Percentiles rank a stretch among this genome's conserved stretches.
Conservation (phyloP, 2,113 vertebrate species). For the Triplophysa siluroides region DNA sequence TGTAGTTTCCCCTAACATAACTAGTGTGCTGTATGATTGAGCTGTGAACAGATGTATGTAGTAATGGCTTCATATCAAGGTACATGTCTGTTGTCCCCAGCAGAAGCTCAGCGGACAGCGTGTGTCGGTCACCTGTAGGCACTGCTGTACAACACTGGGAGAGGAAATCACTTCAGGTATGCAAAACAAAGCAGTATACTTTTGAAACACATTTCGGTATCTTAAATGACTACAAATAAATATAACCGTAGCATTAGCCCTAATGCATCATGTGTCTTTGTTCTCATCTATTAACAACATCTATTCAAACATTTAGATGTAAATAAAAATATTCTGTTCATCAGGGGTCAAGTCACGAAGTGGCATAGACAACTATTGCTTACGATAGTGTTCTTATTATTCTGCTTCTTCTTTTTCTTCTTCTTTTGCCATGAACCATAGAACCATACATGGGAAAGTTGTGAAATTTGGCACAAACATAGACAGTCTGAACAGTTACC, state of each 20-base stretch:
- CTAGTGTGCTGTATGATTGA: neutral
- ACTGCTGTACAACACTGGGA: conserved; percentile 85
- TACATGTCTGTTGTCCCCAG: conserved; percentile 54
- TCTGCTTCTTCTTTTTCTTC: too few relatives aligned
- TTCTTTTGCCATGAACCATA: neutral
- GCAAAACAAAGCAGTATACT: conserved; percentile 1
- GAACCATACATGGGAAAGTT: neutral
- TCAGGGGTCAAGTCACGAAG: too few relatives aligned
- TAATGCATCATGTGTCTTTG: neutral
- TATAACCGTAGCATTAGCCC: neutral
- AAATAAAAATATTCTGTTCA: neutral
- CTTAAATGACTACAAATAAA: neutral
- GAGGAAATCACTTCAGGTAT: conserved; percentile 85
- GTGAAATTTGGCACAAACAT: too few relatives aligned
- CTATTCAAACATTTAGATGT: neutral
- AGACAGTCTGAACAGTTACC: too few relatives aligned
- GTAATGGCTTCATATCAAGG: conserved; percentile 45
- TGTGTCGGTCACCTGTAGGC: conserved; percentile 80
- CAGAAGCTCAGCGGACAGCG: conserved; percentile 82
- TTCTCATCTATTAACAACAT: neutral
- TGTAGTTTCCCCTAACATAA: neutral
- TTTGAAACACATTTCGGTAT: neutral
- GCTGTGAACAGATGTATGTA: neutral
- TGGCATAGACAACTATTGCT: too few relatives aligned
- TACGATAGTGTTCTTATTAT: too few relatives aligned